Percentiles rank a stretch among this genome's conserved stretches.
Conservation (phyloP, 2,797 vertebrate species). For the Rhabdophis nuchalis region DNA sequence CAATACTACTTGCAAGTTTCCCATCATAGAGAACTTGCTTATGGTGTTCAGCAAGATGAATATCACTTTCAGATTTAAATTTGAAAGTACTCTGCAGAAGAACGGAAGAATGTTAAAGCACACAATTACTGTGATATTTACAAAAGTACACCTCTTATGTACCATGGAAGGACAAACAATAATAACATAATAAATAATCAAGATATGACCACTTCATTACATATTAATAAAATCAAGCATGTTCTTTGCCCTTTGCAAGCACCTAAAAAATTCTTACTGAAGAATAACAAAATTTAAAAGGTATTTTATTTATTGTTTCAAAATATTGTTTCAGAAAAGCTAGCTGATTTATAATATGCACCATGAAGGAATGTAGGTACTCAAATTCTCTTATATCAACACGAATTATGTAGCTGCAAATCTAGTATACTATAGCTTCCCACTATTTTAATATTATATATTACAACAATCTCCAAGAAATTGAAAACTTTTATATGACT, state of each 20-base stretch:
- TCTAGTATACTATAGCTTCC: background rate
- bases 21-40: constrained; percentile 94
- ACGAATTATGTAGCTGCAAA: background rate
- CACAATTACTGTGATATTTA: constrained; percentile 5
- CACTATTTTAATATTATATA: background rate
- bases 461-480: background rate
- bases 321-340: background rate
- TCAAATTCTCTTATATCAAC: background rate
- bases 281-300: background rate
- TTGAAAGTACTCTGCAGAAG: constrained; percentile 89
- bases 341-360: background rate
- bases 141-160: background rate
- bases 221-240: background rate
- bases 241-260: background rate
- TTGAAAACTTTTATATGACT: background rate
- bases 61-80: constrained; percentile 96
- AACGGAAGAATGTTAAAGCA: constrained; percentile 10
- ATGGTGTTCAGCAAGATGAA: constrained; percentile 95
- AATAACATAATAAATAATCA: background rate
- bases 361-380: background rate
- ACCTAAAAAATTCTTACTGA: background rate
- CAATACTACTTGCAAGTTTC: constrained; percentile 92
- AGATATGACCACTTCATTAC: background rate
- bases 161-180: background rate
- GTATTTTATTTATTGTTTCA: background rate